A percentile compares a stretch with the other conserved stretches of the same genome.
Conservation (phyloP, 2,888 invertebrate genomes). For the Lasioglossum marginatum region DNA sequence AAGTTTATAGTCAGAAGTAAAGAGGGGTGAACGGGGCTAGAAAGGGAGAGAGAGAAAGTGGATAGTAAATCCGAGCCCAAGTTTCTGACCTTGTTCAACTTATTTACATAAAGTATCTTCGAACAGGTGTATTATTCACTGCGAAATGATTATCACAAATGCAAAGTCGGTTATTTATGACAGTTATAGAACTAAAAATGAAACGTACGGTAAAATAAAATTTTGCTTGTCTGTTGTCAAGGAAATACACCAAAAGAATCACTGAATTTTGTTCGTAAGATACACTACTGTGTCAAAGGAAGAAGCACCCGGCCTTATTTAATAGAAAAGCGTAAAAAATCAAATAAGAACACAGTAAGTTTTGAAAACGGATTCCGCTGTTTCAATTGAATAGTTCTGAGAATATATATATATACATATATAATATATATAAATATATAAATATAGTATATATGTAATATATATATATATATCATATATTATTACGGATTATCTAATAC, state of each 20-base stretch:
- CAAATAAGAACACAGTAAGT: too few species aligned
- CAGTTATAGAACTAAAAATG: background rate
- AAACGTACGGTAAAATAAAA: background rate
- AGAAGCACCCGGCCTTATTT: too few species aligned
- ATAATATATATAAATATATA: too few species aligned
- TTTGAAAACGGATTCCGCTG: too few species aligned
- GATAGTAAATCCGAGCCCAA: slow-evolving; percentile 43
- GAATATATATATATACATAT: too few species aligned
- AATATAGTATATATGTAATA: too few species aligned
- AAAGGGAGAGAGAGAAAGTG: slow-evolving; percentile 53
- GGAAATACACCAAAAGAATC: background rate
- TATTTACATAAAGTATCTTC: slow-evolving; percentile 44
- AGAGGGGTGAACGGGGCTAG: slow-evolving; percentile 34
- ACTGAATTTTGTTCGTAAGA: background rate
- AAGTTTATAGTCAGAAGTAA: slow-evolving; percentile 48
- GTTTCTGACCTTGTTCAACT: slow-evolving; percentile 59
- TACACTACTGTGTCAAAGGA: too few species aligned
- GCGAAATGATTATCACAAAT: background rate
- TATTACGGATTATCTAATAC: too few species aligned
- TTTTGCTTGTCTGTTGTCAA: background rate
- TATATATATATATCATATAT: too few species aligned
- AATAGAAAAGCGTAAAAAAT: too few species aligned
- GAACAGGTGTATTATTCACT: slow-evolving; percentile 24
- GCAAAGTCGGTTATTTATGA: background rate
- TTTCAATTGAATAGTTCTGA: too few species aligned